phyloP scores from a whole-genome alignment of 2,888 invertebrate species.

The Hoplodrina blanda region DNA sequence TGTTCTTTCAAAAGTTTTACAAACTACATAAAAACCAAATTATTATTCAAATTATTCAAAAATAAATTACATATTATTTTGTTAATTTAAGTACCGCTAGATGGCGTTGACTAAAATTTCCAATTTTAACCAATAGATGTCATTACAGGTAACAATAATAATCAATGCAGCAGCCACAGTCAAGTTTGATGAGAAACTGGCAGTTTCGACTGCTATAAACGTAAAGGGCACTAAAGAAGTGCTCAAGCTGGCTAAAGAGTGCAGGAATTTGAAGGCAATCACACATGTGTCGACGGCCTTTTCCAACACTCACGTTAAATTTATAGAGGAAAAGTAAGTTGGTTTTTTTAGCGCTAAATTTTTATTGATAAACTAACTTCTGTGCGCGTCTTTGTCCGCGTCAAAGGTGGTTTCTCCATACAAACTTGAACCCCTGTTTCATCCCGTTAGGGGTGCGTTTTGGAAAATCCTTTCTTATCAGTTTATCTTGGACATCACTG shows the following conservation, averaged over 20 bases:
- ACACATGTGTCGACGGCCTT: constrained; percentile 86
- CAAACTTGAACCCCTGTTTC: too few relatives aligned
- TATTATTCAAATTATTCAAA: too few relatives aligned
- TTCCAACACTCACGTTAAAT: constrained; percentile 94
- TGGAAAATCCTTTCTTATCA: too few relatives aligned
- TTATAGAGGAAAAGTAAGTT: constrained; percentile 92
- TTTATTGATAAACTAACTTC: too few relatives aligned
- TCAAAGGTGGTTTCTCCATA: too few relatives aligned
- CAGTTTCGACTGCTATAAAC: constrained; percentile 94
- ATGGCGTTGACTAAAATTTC: neutral
- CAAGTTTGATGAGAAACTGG: constrained; percentile 95
- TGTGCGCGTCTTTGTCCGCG: too few relatives aligned
- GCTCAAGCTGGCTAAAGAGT: constrained; percentile 93
- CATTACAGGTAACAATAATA: constrained; percentile 81
- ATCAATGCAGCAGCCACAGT: constrained; percentile 87
- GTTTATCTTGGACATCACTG: too few relatives aligned
- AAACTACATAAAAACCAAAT: too few relatives aligned
- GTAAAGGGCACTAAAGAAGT: constrained; percentile 94
- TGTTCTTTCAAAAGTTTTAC: too few relatives aligned
- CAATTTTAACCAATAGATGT: constrained; percentile 45
- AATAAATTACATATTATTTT: too few relatives aligned
- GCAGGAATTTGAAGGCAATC: constrained; percentile 92
- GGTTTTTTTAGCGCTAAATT: neutral
- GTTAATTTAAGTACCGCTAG: too few relatives aligned
- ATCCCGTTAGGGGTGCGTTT: too few relatives aligned